phyloP scores from a whole-genome alignment of 2,888 invertebrate species.

The Philopedon plagiatum region DNA sequence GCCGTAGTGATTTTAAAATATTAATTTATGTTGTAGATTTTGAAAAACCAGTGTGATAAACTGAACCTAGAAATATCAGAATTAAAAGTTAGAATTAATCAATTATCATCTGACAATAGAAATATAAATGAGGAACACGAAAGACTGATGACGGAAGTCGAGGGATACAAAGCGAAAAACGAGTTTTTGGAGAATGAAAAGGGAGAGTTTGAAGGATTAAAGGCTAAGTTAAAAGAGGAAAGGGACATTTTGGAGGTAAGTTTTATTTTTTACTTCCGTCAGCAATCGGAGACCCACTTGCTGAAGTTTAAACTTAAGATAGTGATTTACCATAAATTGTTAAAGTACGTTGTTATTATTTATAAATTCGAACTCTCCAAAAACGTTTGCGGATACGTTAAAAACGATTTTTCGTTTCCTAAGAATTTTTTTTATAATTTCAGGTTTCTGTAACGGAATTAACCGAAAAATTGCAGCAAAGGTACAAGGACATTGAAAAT shows the following conservation, averaged over 20 bases:
- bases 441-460: constrained; percentile 36
- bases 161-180: constrained; percentile 60
- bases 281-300: not conserved
- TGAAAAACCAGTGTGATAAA: constrained; percentile 51
- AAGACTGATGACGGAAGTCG: constrained; percentile 57
- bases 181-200: constrained; percentile 59
- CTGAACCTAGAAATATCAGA: constrained; percentile 58
- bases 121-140: constrained; percentile 63
- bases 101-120: constrained; percentile 62
- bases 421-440: not conserved
- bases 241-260: constrained; percentile 34
- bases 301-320: not conserved
- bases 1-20: too few relatives aligned
- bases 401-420: too few relatives aligned
- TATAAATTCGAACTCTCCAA: too few relatives aligned
- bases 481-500: constrained; percentile 14
- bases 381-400: too few relatives aligned
- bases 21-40: constrained; percentile 22
- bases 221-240: constrained; percentile 38
- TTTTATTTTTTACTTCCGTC: constrained; percentile 6
- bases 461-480: constrained; percentile 28
- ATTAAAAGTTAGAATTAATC: constrained; percentile 59
- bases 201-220: constrained; percentile 40
- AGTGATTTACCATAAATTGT: too few relatives aligned
- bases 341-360: too few relatives aligned